Percentiles rank a stretch among this genome's conserved stretches.
Evolutionary conservation across 2,888 invertebrate genomes (phyloP).

Genomic region (Cataglyphis cursor): DNA sequence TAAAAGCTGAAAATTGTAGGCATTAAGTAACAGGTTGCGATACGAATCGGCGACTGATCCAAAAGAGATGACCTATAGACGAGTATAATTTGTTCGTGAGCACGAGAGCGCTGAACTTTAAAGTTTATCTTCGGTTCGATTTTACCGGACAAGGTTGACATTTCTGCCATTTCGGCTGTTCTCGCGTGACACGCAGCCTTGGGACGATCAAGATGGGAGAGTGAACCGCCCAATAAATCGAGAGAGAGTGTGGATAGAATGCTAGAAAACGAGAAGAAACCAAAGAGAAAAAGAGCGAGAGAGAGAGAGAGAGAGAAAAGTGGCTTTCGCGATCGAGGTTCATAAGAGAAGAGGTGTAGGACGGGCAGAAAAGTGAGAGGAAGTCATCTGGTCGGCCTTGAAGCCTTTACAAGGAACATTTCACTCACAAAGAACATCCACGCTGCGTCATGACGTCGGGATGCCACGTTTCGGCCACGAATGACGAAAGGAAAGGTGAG

Average conservation of each 20-base stretch:
- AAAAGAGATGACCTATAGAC: constrained; percentile 46
- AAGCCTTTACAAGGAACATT: constrained; percentile 78
- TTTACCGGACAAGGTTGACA: not conserved
- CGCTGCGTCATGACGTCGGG: constrained; percentile 63
- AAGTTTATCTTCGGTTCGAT: constrained; percentile 57
- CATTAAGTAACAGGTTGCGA: not conserved
- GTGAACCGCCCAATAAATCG: constrained; percentile 17
- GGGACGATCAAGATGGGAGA: not conserved
- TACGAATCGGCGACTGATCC: constrained; percentile 13
- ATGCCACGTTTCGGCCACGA: constrained; percentile 48
- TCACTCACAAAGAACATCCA: constrained; percentile 79
- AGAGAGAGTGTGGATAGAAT: constrained; percentile 38
- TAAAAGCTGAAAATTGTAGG: not conserved
- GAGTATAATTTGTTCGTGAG: constrained; percentile 6
- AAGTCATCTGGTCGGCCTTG: constrained; percentile 81
- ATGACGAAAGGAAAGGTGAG: constrained; percentile 44
- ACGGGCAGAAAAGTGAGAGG: constrained; percentile 82
- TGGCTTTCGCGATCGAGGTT: constrained; percentile 47
- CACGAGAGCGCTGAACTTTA: constrained; percentile 62
- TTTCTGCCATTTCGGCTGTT: constrained; percentile 29
- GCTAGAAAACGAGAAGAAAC: constrained; percentile 46
- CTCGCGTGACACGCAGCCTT: constrained; percentile 36
- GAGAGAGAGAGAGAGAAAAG: constrained; percentile 29
- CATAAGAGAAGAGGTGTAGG: constrained; percentile 59
- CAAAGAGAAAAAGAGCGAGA: constrained; percentile 34